These are phyloP conservation scores for Eudyptes chrysolophus DNA, from an alignment of 2,113 vertebrate species.

Conservation along the genomic window DNA sequence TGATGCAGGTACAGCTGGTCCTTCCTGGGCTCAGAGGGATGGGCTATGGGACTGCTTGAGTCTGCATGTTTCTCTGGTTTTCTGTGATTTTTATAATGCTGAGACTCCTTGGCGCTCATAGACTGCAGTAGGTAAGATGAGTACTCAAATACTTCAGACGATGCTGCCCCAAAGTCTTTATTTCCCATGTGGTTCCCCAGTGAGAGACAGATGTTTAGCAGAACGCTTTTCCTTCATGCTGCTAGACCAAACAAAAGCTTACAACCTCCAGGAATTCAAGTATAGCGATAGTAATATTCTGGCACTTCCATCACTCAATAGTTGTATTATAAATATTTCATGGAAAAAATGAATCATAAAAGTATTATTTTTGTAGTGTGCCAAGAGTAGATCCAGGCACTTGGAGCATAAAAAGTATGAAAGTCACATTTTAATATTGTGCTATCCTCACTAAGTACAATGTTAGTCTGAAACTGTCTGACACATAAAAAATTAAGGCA, in stretches of 20 bases:
- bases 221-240: not conserved
- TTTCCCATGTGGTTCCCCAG: conserved; percentile 41
- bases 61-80: not conserved
- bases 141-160: not conserved
- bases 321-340: conserved; percentile 60
- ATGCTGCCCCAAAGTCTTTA: conserved; percentile 24
- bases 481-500: conserved; percentile 48
- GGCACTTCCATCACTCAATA: conserved; percentile 45
- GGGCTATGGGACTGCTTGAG: not conserved
- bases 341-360: conserved; percentile 57
- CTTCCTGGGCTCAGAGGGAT: not conserved
- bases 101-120: not conserved
- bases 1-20: not conserved
- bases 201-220: conserved; percentile 51
- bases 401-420: conserved; percentile 55
- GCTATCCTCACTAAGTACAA: conserved; percentile 27
- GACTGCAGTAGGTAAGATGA: not conserved
- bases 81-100: not conserved
- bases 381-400: conserved; percentile 59
- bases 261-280: conserved; percentile 44
- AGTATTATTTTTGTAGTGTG: conserved; percentile 60
- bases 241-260: conserved; percentile 55
- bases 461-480: conserved; percentile 33
- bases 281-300: conserved; percentile 42
- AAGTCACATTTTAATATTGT: conserved; percentile 64